Evolutionary conservation across 2,797 vertebrate species (phyloP).

Genomic region (Pyrrhura leucotis): DNA sequence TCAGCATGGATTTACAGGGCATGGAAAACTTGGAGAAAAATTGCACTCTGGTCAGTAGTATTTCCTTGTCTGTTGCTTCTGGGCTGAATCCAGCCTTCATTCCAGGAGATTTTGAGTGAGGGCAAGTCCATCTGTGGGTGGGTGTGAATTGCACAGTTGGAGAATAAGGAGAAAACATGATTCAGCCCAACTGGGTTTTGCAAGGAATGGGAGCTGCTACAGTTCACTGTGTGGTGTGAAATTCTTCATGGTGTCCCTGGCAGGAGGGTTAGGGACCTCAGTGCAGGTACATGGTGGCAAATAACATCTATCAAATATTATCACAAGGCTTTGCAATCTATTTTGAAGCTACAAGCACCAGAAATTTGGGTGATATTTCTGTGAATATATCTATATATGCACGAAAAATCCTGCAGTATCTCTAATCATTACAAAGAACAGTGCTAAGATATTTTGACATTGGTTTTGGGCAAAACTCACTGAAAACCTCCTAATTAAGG

Average conservation of each 20-base stretch:
- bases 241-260: background rate
- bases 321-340: background rate
- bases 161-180: background rate
- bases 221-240: background rate
- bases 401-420: background rate
- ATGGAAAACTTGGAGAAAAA: background rate
- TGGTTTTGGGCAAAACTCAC: background rate
- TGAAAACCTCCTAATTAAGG: background rate
- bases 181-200: background rate
- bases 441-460: background rate
- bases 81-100: background rate
- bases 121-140: background rate
- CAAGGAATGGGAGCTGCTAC: background rate
- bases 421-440: background rate
- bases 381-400: background rate
- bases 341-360: background rate
- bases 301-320: background rate
- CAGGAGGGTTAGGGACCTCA: background rate
- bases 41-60: background rate
- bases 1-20: rapidly evolving
- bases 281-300: background rate
- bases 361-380: background rate
- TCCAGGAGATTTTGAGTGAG: background rate
- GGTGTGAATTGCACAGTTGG: background rate
- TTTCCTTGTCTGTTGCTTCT: background rate